Conservation (phyloP, 2,113 vertebrate species). For the Podilymbus podiceps region DNA sequence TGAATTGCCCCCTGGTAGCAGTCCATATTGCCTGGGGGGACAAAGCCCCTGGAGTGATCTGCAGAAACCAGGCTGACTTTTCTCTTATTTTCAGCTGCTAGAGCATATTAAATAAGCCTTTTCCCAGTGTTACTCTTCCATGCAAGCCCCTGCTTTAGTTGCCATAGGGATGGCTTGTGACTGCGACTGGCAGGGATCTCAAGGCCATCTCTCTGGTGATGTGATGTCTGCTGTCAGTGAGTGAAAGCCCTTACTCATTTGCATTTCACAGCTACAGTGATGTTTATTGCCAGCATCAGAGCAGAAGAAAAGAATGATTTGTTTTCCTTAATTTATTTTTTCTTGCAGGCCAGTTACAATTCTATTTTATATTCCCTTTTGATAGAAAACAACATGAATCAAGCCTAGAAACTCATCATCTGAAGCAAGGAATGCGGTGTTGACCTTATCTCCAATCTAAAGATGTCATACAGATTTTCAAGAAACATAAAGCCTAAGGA, state of each 20-base stretch:
- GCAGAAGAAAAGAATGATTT: conserved; percentile 61
- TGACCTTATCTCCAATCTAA: conserved; percentile 40
- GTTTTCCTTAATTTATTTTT: conserved; percentile 48
- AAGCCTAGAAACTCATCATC: conserved; percentile 1
- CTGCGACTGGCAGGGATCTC: conserved; percentile 54
- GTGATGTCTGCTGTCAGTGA: conserved; percentile 55
- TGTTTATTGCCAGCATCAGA: conserved; percentile 43
- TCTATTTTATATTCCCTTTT: conserved; percentile 10
- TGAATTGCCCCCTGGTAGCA: not conserved
- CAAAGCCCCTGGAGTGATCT: not conserved
- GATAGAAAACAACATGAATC: not conserved
- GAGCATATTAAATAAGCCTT: conserved; percentile 30
- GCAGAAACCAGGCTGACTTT: conserved; percentile 39
- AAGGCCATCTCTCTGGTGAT: conserved; percentile 67
- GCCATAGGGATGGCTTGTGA: conserved; percentile 62
- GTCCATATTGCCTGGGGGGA: not conserved
- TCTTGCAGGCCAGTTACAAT: not conserved
- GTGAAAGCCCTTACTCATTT: conserved; percentile 56
- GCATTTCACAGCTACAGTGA: conserved; percentile 50
- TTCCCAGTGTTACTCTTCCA: not conserved
- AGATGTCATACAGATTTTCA: not conserved
- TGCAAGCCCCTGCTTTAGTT: conserved; percentile 22
- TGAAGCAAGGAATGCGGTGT: not conserved
- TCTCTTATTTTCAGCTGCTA: conserved; percentile 24
- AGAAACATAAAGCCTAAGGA: not conserved